These are phyloP conservation scores for Ennomos fuscantarius DNA, from an alignment of 2,888 invertebrate genomes.

Conservation along the genomic window DNA sequence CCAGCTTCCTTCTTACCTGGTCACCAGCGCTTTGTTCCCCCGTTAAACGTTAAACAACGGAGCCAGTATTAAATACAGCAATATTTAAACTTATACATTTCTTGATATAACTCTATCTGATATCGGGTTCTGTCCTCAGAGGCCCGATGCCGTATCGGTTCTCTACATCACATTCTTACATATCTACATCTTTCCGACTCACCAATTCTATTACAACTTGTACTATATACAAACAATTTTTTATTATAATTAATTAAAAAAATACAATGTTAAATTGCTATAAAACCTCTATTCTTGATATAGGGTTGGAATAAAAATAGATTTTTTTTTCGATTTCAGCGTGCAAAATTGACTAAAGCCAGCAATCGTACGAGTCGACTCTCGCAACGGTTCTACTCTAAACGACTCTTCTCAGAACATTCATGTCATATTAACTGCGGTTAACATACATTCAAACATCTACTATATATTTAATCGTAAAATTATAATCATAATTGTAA, in stretches of 20 bases:
- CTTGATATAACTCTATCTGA: slow-evolving; percentile 52
- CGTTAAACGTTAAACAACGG: slow-evolving; percentile 68
- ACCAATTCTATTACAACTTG: slow-evolving; percentile 78
- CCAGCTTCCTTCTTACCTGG: slow-evolving; percentile 46
- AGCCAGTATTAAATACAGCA: slow-evolving; percentile 79
- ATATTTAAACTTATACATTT: slow-evolving; percentile 64
- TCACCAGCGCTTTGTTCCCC: slow-evolving; percentile 73
- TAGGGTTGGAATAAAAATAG: slow-evolving; percentile 81
- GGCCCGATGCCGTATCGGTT: slow-evolving; percentile 59
- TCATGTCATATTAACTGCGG: slow-evolving; percentile 57
- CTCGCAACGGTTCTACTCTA: slow-evolving; percentile 67
- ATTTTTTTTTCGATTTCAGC: slow-evolving; percentile 63
- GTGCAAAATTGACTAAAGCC: slow-evolving; percentile 81
- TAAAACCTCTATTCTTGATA: slow-evolving; percentile 76
- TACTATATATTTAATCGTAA: slow-evolving; percentile 51
- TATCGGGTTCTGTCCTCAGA: slow-evolving; percentile 50
- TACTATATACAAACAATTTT: slow-evolving; percentile 84
- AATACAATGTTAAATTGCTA: slow-evolving; percentile 81
- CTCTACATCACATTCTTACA: slow-evolving; percentile 66
- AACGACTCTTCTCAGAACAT: slow-evolving; percentile 48
- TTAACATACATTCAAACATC: slow-evolving; percentile 60
- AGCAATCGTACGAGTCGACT: slow-evolving; percentile 64
- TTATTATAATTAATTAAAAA: slow-evolving; percentile 66
- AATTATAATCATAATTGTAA: slow-evolving; percentile 47
- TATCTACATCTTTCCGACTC: slow-evolving; percentile 78